These are phyloP conservation scores for Tachina fera DNA, from an alignment of 2,888 invertebrate genomes.

Conservation along the genomic window DNA sequence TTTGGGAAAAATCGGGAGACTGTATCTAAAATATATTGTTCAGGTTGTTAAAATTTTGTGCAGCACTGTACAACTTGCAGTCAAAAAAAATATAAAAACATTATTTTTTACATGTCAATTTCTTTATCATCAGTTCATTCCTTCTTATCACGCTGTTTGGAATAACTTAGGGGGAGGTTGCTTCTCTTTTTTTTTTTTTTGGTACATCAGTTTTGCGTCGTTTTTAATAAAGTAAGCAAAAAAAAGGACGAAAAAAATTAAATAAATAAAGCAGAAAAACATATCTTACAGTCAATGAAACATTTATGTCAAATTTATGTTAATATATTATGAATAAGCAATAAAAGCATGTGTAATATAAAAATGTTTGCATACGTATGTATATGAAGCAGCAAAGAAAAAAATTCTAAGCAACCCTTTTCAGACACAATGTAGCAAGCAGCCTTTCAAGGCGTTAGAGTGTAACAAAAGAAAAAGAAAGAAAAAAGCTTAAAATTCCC, in stretches of 20 bases:
- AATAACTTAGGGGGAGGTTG: conserved; percentile 3
- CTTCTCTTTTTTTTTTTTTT: no score
- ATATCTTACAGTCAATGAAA: conserved; percentile 78
- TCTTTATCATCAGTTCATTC: conserved; percentile 41
- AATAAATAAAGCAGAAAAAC: conserved; percentile 66
- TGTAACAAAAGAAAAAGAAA: conserved; percentile 12
- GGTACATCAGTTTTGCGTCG: conserved; percentile 47
- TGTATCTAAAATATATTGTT: no score
- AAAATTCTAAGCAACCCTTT: conserved; percentile 16
- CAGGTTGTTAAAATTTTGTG: background rate
- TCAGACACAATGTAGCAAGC: background rate
- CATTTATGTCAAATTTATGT: conserved; percentile 81
- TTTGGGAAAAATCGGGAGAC: no score
- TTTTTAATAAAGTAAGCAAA: conserved; percentile 78
- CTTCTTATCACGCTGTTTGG: conserved; percentile 58
- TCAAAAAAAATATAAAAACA: background rate
- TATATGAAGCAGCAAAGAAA: conserved; percentile 10
- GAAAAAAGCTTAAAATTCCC: conserved; percentile 17
- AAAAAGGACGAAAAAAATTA: background rate
- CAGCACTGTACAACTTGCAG: background rate
- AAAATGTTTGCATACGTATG: conserved; percentile 57
- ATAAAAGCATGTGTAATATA: conserved; percentile 30
- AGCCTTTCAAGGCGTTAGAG: conserved; percentile 9
- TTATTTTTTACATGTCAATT: conserved; percentile 8
- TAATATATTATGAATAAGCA: conserved; percentile 73